These are phyloP conservation scores for Muschampia plurimacula DNA, from an alignment of 2,888 invertebrate genomes.

Conservation along the genomic window DNA sequence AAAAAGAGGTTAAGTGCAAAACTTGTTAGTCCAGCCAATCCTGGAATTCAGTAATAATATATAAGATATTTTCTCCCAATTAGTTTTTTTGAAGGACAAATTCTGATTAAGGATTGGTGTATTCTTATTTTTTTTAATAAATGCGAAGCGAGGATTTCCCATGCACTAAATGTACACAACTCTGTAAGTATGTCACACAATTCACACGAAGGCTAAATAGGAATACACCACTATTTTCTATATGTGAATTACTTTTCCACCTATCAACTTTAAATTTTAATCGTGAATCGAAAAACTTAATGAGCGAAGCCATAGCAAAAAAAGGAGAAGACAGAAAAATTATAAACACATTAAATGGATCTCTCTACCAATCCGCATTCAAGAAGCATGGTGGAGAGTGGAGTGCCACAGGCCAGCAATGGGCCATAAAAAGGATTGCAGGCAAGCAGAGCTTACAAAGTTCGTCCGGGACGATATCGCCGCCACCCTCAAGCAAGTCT, in stretches of 20 bases:
- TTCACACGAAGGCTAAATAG: constrained; percentile 16
- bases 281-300: neutral
- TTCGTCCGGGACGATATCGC: no score
- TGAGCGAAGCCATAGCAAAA: no score
- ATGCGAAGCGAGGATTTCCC: constrained; percentile 14
- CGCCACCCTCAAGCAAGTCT: no score
- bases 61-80: neutral
- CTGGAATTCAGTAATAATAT: constrained; percentile 60
- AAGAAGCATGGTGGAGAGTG: no score
- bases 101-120: constrained; percentile 3
- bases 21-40: constrained; percentile 80
- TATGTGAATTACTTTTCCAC: neutral
- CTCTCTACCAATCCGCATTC: no score
- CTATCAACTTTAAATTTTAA: neutral
- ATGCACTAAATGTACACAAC: constrained; percentile 21
- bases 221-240: constrained; percentile 30
- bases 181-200: constrained; percentile 27
- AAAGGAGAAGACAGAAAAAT: no score
- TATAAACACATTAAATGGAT: no score
- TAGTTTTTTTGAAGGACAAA: neutral
- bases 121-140: constrained; percentile 37
- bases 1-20: constrained; percentile 58
- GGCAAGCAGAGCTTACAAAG: no score
- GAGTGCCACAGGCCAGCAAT: no score
- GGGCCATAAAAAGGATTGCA: no score